These are phyloP conservation scores for Eidolon helvum DNA, from an alignment of 2,113 vertebrate genomes.

Conservation along the genomic window DNA sequence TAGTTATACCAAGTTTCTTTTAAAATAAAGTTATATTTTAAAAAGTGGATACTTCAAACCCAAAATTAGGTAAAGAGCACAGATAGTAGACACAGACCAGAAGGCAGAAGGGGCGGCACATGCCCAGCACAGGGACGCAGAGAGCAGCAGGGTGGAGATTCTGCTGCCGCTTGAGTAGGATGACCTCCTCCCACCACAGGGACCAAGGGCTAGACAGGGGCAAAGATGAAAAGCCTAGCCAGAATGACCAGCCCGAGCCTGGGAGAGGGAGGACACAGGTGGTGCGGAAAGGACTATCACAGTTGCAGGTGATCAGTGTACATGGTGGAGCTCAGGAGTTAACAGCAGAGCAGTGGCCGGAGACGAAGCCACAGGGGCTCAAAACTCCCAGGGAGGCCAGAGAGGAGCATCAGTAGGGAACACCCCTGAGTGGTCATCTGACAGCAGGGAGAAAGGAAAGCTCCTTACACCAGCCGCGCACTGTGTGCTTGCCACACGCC, in stretches of 20 bases:
- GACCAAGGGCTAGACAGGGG: not conserved
- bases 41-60: not conserved
- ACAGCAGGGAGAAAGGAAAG: not conserved
- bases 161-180: not conserved
- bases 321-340: not conserved
- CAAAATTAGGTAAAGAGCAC: not conserved
- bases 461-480: slow-evolving; percentile 97
- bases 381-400: not conserved
- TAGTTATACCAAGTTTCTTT: not conserved
- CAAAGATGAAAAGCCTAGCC: not conserved
- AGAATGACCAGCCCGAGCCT: not conserved
- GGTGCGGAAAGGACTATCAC: not conserved
- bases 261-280: not conserved
- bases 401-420: not conserved
- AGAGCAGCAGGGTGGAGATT: not conserved
- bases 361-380: not conserved
- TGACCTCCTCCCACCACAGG: not conserved
- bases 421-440: not conserved
- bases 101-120: not conserved
- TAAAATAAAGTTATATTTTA: not conserved
- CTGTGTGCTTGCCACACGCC: slow-evolving; percentile 98
- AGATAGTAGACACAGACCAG: not conserved
- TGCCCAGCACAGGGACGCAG: not conserved
- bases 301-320: not conserved
- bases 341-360: not conserved